Percentiles rank a stretch among this genome's conserved stretches.
Conservation (phyloP, 2,113 vertebrate genomes). For the Seriola quinqueradiata region DNA sequence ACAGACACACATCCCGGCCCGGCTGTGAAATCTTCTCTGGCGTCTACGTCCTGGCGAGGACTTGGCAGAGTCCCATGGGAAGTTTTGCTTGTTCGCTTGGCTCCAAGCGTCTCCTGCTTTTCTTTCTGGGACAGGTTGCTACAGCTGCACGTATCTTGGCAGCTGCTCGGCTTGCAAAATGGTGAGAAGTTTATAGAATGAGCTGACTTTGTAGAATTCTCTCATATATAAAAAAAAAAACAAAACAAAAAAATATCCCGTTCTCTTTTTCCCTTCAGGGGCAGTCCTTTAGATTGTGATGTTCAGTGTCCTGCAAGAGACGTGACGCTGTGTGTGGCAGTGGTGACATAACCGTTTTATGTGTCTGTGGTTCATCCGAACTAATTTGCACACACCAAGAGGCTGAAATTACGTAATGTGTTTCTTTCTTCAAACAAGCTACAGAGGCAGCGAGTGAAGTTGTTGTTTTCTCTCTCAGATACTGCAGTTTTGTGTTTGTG, state of each 20-base stretch:
- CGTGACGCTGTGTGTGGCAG: neutral
- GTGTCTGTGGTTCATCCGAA: neutral
- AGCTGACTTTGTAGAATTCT: slow-evolving; percentile 39
- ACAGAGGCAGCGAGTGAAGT: neutral
- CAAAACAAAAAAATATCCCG: neutral
- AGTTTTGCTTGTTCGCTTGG: slow-evolving; percentile 40
- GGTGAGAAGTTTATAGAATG: slow-evolving; percentile 33
- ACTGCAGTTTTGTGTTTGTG: neutral
- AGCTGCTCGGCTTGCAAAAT: slow-evolving; percentile 37
- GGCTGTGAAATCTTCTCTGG: slow-evolving; percentile 34
- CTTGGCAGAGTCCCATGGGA: slow-evolving; percentile 24
- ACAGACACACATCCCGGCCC: slow-evolving; percentile 6
- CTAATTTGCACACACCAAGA: neutral
- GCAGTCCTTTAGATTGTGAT: neutral
- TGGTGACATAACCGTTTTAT: neutral
- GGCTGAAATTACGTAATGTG: neutral
- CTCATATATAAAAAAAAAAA: neutral
- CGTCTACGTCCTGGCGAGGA: slow-evolving; percentile 33
- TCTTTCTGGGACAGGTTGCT: slow-evolving; percentile 29
- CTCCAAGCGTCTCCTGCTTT: slow-evolving; percentile 31
- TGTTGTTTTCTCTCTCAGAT: neutral
- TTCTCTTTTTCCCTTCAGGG: neutral
- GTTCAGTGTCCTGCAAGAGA: neutral
- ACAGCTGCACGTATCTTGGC: slow-evolving; percentile 30
- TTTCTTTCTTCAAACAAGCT: neutral